Percentiles rank a stretch among this genome's conserved stretches.
Conservation (phyloP, 2,113 vertebrate species). For the Baryphthengus martii region DNA sequence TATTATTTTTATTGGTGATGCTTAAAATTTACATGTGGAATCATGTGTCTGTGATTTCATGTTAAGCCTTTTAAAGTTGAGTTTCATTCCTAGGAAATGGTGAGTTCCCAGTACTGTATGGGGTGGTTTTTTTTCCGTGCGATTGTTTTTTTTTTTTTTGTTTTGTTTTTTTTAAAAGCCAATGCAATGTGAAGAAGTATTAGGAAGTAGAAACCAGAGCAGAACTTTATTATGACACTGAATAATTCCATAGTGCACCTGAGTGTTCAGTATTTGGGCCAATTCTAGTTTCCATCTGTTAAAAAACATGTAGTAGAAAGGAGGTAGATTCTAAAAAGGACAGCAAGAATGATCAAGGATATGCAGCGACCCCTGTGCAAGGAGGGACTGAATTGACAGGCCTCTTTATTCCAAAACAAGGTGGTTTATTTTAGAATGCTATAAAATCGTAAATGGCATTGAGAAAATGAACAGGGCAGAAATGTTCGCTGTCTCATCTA, state of each 20-base stretch:
- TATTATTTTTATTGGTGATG: background rate
- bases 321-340: background rate
- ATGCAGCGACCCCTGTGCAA: background rate
- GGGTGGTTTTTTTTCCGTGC: no score
- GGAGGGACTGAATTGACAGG: background rate
- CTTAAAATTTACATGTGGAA: background rate
- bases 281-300: background rate
- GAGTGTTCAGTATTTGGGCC: background rate
- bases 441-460: background rate
- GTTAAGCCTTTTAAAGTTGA: background rate
- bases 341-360: background rate
- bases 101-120: no score
- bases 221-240: background rate
- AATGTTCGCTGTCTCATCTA: background rate
- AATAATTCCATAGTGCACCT: background rate
- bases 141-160: no score
- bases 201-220: background rate
- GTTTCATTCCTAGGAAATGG: background rate
- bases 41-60: background rate
- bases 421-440: slow-evolving; percentile 21
- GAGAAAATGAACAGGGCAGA: background rate
- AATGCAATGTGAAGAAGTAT: background rate
- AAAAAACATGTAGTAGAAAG: background rate
- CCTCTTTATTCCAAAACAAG: background rate
- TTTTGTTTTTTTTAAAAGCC: no score